These are phyloP conservation scores for Rhopilema esculentum DNA, from an alignment of 30 jellyfish, hydroid and myxozoan species.

Conservation along the genomic window DNA sequence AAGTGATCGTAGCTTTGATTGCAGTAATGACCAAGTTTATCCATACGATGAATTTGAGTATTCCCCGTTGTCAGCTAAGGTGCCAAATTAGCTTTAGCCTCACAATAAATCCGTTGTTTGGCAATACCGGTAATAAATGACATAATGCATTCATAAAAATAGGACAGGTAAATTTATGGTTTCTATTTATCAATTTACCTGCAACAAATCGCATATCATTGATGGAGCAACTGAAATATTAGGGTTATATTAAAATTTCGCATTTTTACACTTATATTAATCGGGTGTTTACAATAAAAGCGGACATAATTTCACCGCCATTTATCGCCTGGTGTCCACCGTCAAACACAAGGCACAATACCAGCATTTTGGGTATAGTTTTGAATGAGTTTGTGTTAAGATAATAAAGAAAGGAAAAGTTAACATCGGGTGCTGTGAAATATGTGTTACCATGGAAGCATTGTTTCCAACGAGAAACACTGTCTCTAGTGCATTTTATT, in stretches of 20 bases:
- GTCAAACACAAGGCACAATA: background rate
- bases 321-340: background rate
- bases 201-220: slow-evolving; percentile 7
- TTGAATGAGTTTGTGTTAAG: background rate
- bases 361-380: background rate
- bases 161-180: slow-evolving; percentile 14
- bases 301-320: no score
- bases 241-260: background rate
- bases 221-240: background rate
- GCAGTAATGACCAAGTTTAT: background rate
- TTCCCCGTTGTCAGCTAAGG: slow-evolving; percentile 4
- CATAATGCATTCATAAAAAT: background rate
- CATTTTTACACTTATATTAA: background rate
- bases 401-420: slow-evolving; percentile 9
- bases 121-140: background rate
- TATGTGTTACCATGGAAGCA: slow-evolving; percentile 1
- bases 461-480: background rate
- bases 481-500: background rate
- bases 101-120: slow-evolving; percentile 12
- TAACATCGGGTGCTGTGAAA: slow-evolving; percentile 30
- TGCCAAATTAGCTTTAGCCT: background rate
- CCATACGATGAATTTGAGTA: background rate
- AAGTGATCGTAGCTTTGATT: background rate
- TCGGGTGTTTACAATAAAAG: background rate
- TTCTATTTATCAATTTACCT: slow-evolving; percentile 41